Base-by-base conservation (phyloP, 2,113 vertebrate genomes). In the Lophotis ruficrista region DNA sequence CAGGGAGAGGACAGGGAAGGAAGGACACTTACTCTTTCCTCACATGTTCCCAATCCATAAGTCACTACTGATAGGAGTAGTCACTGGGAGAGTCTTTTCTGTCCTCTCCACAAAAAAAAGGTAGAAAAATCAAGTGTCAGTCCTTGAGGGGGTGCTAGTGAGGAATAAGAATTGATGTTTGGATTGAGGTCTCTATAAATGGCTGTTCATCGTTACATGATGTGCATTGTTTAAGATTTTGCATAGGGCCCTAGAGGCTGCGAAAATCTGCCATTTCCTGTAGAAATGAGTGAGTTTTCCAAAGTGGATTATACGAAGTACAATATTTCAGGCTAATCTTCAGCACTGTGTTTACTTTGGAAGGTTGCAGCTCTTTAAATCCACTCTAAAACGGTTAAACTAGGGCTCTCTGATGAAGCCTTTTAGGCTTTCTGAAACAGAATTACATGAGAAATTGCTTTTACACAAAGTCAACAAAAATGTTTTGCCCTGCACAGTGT, bases 221-320 rank as follows among this genome's bases (percentile, higher is more conserved):
- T 68, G 23, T 65, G 33, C 88, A 89, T 83, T 93, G 92, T 93
- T 94, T 78, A 94, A 95, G 89, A 47, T 30, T 81, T 91, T 94
- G 58, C 50, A 41, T 56, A 38, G 84, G 27, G 27, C 60, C 82
- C 77, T n/a, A n/a, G 83, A 93, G 69, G 56, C 72, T 94, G 37
- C 3, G n/a, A 64, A 76, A 92, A 92, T 79, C 70, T 89, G 86
- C 76, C 22, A 19, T 91, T 85, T 61, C 70, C 94, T 90, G 48
- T 56, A 90, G 73, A 77, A 92, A 94, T n/a, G n/a, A 95, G 56
- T 43, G 47, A 93, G 79, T 15, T 72, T 96, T 92, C 84, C 69
- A 45, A 93, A 96, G 76, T 70, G 68, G 77, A 92, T 96, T 94
- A 90, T 56, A 78, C 17, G 14, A 89, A 87, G 51, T 66, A 69